Base-by-base conservation (phyloP, 2,797 vertebrate species). In the Hoplostethus atlanticus region DNA sequence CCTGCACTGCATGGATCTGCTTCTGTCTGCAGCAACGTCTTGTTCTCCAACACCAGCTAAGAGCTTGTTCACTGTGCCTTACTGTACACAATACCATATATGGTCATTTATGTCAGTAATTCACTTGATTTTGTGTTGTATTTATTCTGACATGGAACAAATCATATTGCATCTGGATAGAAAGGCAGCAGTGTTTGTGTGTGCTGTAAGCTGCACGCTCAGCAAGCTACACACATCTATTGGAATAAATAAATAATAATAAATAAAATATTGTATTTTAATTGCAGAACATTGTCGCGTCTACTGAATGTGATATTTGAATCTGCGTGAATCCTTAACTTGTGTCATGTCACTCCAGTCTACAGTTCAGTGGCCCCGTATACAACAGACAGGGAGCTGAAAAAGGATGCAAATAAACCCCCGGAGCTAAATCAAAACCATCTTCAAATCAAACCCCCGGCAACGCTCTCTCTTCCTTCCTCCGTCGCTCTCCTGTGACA, bases 401-500 rank as follows among this genome's bases (percentile, higher is more conserved):
- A 67, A 71, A 54, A 5, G 60, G 58, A 91, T 89, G 81, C 83
- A 91, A 92, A 92, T 91, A 86, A 84, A 34, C 50, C 68, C 50
- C 68, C 36, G 57, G 75, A 88, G 76, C 83, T 84, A 90, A 93
- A 92, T 92, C 88, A 91, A 91, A 91, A 87, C 76, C 80, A 81
- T 90, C 87, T 85, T 87, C 81, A 88, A 89, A 91, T 92, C 91
- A 92, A 91, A 91, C 83, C 85, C 78, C 79, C 79, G 69, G 70
- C 84, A 83, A 72, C 50, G 71, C 82, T 70, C 77, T 78, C 64
- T 64, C 21, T 21, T 21, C 63, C 71, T 84, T 70, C 76, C 78
- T 86, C 87, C 82, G 86, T 94, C 93, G 87, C 86, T 92, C 88
- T 81, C 60, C 74, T n/a, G 75, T 93, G 93, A 92, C 93, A 92